A percentile compares a stretch with the other conserved stretches of the same genome.
Conservation (phyloP, 2,888 invertebrate species). For the Salpingus planirostris region DNA sequence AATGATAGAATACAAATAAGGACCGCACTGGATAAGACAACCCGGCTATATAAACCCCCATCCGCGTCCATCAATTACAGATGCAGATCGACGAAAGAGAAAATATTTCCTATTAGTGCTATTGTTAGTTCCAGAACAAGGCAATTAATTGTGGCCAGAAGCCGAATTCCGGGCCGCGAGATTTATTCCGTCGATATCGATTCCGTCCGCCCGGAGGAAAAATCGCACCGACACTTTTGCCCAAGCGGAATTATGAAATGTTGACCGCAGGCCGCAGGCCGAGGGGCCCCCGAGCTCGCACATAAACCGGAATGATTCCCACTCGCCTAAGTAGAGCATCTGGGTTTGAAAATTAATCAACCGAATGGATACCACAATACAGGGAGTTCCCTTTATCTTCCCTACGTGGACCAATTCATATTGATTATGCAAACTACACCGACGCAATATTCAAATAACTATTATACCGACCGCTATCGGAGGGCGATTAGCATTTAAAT, state of each 20-base stretch:
- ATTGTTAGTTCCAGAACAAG: slow-evolving; percentile 11
- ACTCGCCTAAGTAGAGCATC: too few species aligned
- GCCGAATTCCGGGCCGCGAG: slow-evolving; percentile 6
- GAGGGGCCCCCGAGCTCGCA: too few species aligned
- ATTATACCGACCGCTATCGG: slow-evolving; percentile 5
- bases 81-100: slow-evolving; percentile 14
- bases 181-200: slow-evolving; percentile 10
- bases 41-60: too few species aligned
- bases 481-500: slow-evolving; percentile 9
- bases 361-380: slow-evolving; percentile 8
- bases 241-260: too few species aligned
- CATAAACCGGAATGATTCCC: too few species aligned
- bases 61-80: slow-evolving; percentile 19
- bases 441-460: slow-evolving; percentile 7
- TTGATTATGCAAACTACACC: slow-evolving; percentile 9
- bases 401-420: slow-evolving; percentile 11
- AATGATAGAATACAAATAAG: slow-evolving; percentile 23
- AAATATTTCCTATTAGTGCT: slow-evolving; percentile 11
- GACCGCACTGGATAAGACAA: slow-evolving; percentile 14
- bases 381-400: slow-evolving; percentile 10
- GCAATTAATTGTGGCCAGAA: slow-evolving; percentile 10
- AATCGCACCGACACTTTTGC: too few species aligned
- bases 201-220: too few species aligned
- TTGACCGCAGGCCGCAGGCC: too few species aligned
- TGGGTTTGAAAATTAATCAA: slow-evolving; percentile 9